Evolutionary conservation across 2,888 invertebrate species (phyloP), one percentile per base, ranked within the genome.

Genomic region (Apantesis nais): DNA sequence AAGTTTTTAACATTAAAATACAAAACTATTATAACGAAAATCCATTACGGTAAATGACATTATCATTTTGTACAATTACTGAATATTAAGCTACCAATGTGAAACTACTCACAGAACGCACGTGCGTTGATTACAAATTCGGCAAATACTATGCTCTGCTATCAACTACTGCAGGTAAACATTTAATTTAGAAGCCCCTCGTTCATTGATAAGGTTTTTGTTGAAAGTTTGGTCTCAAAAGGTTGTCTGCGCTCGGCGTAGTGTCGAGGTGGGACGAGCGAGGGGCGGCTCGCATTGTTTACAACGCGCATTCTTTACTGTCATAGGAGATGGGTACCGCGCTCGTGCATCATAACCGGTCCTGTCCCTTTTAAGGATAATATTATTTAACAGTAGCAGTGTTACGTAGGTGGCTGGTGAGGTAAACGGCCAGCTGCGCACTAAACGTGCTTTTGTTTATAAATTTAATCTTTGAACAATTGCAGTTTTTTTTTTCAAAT

Each of bases 291-390:
- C 25, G 60, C 72, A 63, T 79, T 79, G 79, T 81, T 79, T 79
- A 79, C 79, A 71, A 73, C 55, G 39, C 67, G 69, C 79, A 73
- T 78, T 76, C 81, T 68, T 66, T 61, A 55, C 34, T 66, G 73
- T 72, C 70, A 63, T 69, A 66, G 34, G 62, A 68, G 63, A 68
- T 31, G 63, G 52, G 55, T 39, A 41, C 39, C 14, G 14, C 44
- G 44, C 9, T 34, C 34, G n/a, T 61, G 44, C 52, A 52, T 9
- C 58, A 14, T 2, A 72, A 71, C 76, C 71, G 70, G 69, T 72
- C 69, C 16, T 37, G 41, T 5, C 16, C 14, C n/a, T 65, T 44
- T 22, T 39, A 11, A 66, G 37, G 37, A 39, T 25, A 58, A 19
- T 41, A 62, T 62, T 62, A 29, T 41, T 62, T 62, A 37, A 41